Evolutionary conservation across 1,140 invertebrate genomes (phyloP), one percentile per base, ranked within the genome.

Genomic region (Pygmarrhopalites habei): DNA sequence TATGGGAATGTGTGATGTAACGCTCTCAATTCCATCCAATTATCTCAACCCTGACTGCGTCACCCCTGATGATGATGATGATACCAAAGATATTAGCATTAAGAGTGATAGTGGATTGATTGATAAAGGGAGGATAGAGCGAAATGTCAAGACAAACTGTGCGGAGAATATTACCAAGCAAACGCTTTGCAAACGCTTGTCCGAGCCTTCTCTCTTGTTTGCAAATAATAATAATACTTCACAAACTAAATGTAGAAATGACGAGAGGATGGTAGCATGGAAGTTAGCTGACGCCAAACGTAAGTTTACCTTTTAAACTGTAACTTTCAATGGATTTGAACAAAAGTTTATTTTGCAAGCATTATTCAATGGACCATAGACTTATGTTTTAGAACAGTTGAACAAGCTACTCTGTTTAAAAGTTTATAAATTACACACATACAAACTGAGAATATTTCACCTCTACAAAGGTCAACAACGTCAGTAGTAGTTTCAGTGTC

Each of bases 201-300:
- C 69, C 0, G 69, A 71, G 47, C 69, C 69, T 10, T 67, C 69
- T 0, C 55, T 71, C 0, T 41, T 64, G 21, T 58, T 60, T 19
- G 32, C 60, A 14, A 62, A 65, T 21, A 7, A 25, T 26, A 52
- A 60, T 58, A 57, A 23, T 25, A 29, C n/a, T n/a, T 19, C 4
- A 26, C 10, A 51, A 41, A 25, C 15, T 14, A 35, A 58, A 49
- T n/a, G 4, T 10, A 46, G 46, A 44, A 43, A 41, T 62, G 57
- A 28, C 35, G 35, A 28, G 39, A 12, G 60, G 7, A 5, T 23
- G 21, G 64, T 56, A 15, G 61, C 64, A 10, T 68, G 64, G 66
- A 71, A 66, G 49, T 30, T 65, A 17, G 53, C 68, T 3, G 71
- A 71, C 56, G 65, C 70, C n/a, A 67, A 70, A 56, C n/a, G n/a